These are phyloP conservation scores for Characodon lateralis DNA, from an alignment of 2,797 vertebrate genomes.

Conservation along the genomic window DNA sequence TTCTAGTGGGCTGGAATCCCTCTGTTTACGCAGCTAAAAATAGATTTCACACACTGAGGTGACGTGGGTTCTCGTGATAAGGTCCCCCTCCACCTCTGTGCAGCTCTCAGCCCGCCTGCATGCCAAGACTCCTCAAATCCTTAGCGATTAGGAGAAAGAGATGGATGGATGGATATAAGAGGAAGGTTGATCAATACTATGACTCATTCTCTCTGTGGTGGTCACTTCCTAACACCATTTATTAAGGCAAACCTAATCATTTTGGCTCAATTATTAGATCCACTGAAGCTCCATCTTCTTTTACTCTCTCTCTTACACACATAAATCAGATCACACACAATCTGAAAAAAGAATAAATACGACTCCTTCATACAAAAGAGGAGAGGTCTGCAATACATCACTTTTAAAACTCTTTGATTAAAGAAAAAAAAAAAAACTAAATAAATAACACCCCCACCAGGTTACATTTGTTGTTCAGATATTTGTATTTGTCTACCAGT, in stretches of 20 bases:
- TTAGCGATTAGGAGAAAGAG: background rate
- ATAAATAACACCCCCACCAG: background rate
- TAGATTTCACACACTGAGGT: conserved; percentile 70
- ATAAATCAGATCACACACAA: conserved; percentile 27
- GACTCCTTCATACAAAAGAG: background rate
- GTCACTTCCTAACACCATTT: conserved; percentile 81
- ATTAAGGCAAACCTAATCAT: conserved; percentile 81
- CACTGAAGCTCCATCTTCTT: conserved; percentile 58
- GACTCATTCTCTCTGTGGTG: conserved; percentile 81
- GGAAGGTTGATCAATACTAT: conserved; percentile 75
- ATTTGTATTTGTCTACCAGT: background rate
- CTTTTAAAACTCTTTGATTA: too few relatives aligned
- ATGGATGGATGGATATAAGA: background rate
- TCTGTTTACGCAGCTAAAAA: conserved; percentile 78
- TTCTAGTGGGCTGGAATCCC: conserved; percentile 72
- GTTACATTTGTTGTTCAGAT: background rate
- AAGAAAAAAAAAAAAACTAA: too few relatives aligned
- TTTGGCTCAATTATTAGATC: conserved; percentile 72
- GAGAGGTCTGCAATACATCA: background rate
- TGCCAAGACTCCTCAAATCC: conserved; percentile 27
- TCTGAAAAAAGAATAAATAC: conserved; percentile 30
- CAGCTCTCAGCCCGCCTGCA: conserved; percentile 23
- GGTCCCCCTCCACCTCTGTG: conserved; percentile 12
- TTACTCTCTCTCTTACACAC: conserved; percentile 1
- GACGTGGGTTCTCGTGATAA: conserved; percentile 70